Evolutionary conservation across 2,113 vertebrate genomes (phyloP).

Genomic region (Trichomycterus rosablanca): DNA sequence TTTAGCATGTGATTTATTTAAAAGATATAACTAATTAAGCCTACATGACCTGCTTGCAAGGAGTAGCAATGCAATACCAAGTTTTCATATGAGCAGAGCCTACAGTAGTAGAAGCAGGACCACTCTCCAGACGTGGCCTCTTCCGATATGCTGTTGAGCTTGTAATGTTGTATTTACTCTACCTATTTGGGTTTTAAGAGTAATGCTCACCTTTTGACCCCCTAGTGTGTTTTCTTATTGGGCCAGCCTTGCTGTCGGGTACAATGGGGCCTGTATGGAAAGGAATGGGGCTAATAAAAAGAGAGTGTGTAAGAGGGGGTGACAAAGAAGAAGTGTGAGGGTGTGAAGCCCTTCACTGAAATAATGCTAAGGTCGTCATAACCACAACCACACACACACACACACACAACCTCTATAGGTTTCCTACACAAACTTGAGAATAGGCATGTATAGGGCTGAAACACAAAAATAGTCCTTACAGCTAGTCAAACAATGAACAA

Average conservation of each 20-base stretch:
- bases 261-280: slow-evolving; percentile 37
- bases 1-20: too few species aligned
- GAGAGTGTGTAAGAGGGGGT: slow-evolving; percentile 32
- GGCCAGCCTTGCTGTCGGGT: slow-evolving; percentile 39
- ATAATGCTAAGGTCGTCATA: too few species aligned
- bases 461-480: too few species aligned
- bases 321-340: too few species aligned
- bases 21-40: too few species aligned
- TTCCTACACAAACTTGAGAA: too few species aligned
- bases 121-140: slow-evolving; percentile 9
- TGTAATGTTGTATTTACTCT: slow-evolving; percentile 57
- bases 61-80: not conserved
- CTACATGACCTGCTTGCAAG: not conserved
- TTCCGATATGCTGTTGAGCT: slow-evolving; percentile 29
- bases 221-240: slow-evolving; percentile 53
- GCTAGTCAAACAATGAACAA: too few species aligned
- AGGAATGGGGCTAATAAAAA: slow-evolving; percentile 59
- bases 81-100: not conserved
- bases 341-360: not conserved
- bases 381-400: too few species aligned
- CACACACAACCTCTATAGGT: too few species aligned
- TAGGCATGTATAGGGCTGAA: too few species aligned
- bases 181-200: slow-evolving; percentile 51
- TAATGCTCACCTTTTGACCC: slow-evolving; percentile 52
- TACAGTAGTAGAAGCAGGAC: not conserved